Evolutionary conservation across 2,113 vertebrate species (phyloP).

Genomic region (Campylomormyrus numenius): DNA sequence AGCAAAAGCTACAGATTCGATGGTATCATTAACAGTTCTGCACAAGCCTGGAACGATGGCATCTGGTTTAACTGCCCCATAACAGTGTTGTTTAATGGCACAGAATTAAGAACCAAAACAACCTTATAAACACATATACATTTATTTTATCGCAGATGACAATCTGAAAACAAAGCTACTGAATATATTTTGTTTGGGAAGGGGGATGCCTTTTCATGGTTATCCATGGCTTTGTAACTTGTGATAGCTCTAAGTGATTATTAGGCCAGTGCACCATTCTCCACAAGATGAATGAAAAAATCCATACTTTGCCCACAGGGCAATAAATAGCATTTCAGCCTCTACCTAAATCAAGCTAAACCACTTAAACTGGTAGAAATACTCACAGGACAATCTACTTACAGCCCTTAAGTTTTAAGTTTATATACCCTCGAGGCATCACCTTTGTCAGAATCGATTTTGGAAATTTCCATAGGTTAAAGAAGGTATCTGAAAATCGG

Average conservation of each 20-base stretch:
- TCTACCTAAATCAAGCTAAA: not conserved
- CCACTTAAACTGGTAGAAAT: slow-evolving; percentile 2
- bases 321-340: not conserved
- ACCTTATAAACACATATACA: not conserved
- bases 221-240: not conserved
- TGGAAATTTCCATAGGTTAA: not conserved
- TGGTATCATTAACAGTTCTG: not conserved
- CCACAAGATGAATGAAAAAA: slow-evolving; percentile 5
- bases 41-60: not conserved
- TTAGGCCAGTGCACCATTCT: not conserved
- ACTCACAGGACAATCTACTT: not conserved
- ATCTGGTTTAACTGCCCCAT: not conserved
- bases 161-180: not conserved
- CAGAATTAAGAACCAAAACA: not conserved
- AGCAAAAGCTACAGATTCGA: not conserved
- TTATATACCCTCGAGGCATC: not conserved
- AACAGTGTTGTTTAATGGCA: not conserved
- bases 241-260: not conserved
- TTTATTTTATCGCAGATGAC: not conserved
- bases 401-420: not conserved
- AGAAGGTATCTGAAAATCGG: not conserved
- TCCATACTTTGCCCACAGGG: not conserved
- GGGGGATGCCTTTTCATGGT: not conserved
- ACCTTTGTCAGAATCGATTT: slow-evolving; percentile 7
- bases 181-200: not conserved